These are phyloP conservation scores for Channa argus DNA, from an alignment of 2,113 vertebrate genomes.

Conservation along the genomic window DNA sequence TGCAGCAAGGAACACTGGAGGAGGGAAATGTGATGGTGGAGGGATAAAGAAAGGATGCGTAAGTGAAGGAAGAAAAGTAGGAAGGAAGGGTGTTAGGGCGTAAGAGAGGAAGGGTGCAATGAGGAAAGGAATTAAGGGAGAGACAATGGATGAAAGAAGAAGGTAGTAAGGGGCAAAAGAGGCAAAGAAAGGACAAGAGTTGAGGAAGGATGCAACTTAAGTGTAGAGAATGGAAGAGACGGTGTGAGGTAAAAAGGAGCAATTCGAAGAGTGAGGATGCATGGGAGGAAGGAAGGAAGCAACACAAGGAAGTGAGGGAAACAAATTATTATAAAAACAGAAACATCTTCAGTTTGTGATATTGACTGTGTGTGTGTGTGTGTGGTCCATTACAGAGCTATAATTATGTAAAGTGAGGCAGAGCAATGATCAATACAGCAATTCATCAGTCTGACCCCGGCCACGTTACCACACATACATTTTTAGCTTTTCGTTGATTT, in stretches of 20 bases:
- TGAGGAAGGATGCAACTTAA: no score
- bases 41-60: not conserved
- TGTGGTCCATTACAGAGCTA: slow-evolving; percentile 90
- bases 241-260: no score
- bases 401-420: slow-evolving; percentile 99
- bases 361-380: slow-evolving; percentile 29
- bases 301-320: not conserved
- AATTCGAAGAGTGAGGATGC: no score
- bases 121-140: no score
- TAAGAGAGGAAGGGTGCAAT: no score
- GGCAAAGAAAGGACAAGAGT: no score
- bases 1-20: no score
- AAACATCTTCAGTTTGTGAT: slow-evolving; percentile 13
- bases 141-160: no score
- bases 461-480: slow-evolving; percentile 42
- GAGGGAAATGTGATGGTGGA: not conserved
- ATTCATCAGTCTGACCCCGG: slow-evolving; percentile 90
- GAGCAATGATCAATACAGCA: slow-evolving; percentile 92
- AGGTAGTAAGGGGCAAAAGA: no score
- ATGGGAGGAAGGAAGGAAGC: not conserved
- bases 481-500: slow-evolving; percentile 7
- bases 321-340: not conserved
- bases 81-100: no score
- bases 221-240: no score
- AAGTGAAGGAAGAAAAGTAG: no score